Percentiles rank a stretch among this genome's conserved stretches.
phyloP scores from a whole-genome alignment of 2,113 vertebrate species.

The Centropristis striata region DNA sequence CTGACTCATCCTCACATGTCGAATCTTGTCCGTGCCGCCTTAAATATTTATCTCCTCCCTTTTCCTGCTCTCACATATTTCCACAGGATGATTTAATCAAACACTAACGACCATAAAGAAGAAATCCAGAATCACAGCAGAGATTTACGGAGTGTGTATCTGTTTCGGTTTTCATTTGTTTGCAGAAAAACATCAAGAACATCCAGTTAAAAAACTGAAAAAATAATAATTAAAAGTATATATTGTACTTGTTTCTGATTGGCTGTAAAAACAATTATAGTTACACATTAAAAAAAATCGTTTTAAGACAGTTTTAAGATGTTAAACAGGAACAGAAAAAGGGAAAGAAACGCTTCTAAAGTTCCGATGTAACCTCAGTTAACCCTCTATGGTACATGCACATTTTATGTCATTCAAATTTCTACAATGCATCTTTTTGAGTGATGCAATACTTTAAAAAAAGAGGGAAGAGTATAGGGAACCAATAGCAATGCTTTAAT shows the following conservation, averaged over 20 bases:
- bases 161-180: background rate
- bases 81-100: background rate
- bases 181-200: background rate
- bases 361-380: too few species aligned
- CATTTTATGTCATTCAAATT: too few species aligned
- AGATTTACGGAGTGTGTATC: background rate
- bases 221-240: background rate
- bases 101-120: background rate
- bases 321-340: too few species aligned
- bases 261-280: background rate
- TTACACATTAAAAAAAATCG: too few species aligned
- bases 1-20: background rate
- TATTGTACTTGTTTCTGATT: background rate
- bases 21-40: background rate
- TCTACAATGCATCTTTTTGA: too few species aligned
- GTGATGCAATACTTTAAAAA: too few species aligned
- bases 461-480: too few species aligned
- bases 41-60: background rate
- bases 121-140: background rate
- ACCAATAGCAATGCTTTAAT: too few species aligned
- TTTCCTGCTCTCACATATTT: background rate
- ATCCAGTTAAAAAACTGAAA: background rate
- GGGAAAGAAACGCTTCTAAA: too few species aligned
- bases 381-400: too few species aligned
- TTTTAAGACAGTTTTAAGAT: too few species aligned